These are phyloP conservation scores for Tragopan temminckii DNA, from an alignment of 2,797 vertebrate species.

Conservation along the genomic window DNA sequence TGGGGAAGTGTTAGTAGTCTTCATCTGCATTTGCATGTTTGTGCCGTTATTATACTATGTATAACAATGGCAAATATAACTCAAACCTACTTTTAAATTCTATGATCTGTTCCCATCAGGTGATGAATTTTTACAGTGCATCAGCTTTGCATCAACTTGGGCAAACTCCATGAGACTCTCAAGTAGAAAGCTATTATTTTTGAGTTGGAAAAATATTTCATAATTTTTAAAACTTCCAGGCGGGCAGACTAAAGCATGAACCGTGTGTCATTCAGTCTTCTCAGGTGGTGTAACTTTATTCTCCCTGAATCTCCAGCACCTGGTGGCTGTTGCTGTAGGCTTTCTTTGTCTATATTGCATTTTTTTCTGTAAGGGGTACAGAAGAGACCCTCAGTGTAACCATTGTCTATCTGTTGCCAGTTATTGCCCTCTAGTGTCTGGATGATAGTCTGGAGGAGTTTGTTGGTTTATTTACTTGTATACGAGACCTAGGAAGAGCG, in stretches of 20 bases:
- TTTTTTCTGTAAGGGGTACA: background rate
- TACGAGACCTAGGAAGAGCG: background rate
- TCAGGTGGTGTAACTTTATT: background rate
- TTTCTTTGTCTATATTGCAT: background rate
- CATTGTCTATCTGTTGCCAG: background rate
- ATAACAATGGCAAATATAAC: background rate
- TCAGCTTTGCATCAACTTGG: background rate
- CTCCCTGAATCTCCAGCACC: background rate
- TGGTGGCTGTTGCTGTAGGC: background rate
- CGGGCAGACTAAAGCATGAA: background rate
- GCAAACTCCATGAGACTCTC: background rate
- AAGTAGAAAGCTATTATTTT: background rate
- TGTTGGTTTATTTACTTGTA: background rate
- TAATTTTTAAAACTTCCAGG: background rate
- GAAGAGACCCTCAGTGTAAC: background rate
- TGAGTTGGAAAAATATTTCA: background rate
- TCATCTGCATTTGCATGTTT: background rate
- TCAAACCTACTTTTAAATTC: background rate
- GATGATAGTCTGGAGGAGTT: background rate
- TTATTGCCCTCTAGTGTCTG: background rate
- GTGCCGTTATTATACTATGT: background rate
- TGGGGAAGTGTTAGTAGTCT: background rate
- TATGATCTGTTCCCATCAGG: rapidly evolving
- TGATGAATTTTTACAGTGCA: rapidly evolving
- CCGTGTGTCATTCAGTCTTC: background rate